These are phyloP conservation scores for Vanessa tameamea DNA, from an alignment of 1,140 invertebrate genomes.

Conservation along the genomic window DNA sequence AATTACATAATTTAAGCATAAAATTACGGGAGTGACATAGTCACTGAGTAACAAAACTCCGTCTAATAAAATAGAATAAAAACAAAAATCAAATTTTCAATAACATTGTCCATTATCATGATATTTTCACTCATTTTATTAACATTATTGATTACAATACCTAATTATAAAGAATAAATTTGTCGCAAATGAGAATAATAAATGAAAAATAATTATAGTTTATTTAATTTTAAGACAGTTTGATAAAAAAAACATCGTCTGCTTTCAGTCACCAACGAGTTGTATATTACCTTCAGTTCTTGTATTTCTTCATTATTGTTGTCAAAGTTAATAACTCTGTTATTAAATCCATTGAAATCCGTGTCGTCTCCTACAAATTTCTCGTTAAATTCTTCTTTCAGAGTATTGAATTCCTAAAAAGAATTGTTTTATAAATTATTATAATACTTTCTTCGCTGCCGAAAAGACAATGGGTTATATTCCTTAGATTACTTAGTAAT, in stretches of 20 bases:
- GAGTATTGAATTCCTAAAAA: slow-evolving; percentile 67
- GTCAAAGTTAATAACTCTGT: slow-evolving; percentile 36
- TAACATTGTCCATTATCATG: too few relatives aligned
- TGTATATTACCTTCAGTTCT: slow-evolving; percentile 55
- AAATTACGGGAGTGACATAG: too few relatives aligned
- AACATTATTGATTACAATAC: too few relatives aligned
- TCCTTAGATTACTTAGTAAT: neutral
- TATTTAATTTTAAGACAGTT: too few relatives aligned
- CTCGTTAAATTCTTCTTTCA: slow-evolving; percentile 74
- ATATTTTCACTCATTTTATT: neutral
- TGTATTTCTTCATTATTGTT: slow-evolving; percentile 53
- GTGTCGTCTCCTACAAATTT: slow-evolving; percentile 64
- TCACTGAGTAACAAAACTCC: too few relatives aligned
- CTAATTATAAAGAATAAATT: neutral
- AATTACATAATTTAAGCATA: too few relatives aligned
- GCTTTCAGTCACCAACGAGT: too few relatives aligned
- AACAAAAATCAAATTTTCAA: too few relatives aligned
- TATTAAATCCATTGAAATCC: slow-evolving; percentile 56
- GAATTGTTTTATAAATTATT: slow-evolving; percentile 10
- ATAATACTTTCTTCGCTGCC: neutral
- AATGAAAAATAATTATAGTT: too few relatives aligned
- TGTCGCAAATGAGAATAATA: neutral
- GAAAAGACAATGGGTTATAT: neutral
- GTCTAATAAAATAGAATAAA: too few relatives aligned
- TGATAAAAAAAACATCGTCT: too few relatives aligned